phyloP scores from a whole-genome alignment of 2,113 vertebrate species.

The Euleptes europaea region DNA sequence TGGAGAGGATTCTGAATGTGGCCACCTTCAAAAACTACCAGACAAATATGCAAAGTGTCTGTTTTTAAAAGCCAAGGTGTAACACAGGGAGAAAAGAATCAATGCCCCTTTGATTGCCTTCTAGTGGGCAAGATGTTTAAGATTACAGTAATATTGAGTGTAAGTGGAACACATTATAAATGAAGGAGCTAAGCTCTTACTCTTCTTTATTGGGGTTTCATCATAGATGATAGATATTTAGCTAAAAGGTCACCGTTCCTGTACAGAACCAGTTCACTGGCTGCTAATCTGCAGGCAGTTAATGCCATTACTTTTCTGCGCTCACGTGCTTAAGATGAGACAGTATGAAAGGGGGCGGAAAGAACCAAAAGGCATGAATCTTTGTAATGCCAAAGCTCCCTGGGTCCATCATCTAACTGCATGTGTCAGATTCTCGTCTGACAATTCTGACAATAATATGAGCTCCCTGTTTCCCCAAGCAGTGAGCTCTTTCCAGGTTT shows the following conservation, averaged over 20 bases:
- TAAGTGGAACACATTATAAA: not conserved
- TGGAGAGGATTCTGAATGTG: not conserved
- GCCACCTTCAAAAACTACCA: not conserved
- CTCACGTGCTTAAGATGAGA: not conserved
- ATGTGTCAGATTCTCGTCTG: not conserved
- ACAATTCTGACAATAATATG: not conserved
- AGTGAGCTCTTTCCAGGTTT: too few relatives aligned
- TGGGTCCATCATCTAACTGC: not conserved
- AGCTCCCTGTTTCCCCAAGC: too few relatives aligned
- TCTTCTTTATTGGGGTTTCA: not conserved
- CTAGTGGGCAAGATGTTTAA: not conserved
- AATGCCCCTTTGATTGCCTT: not conserved
- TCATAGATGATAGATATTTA: not conserved
- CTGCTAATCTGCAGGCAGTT: not conserved
- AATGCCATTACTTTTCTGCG: not conserved
- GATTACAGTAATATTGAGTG: not conserved
- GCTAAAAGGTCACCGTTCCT: not conserved
- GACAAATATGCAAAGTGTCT: not conserved
- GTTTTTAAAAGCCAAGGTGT: not conserved
- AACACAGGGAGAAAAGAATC: slow-evolving; percentile 14
- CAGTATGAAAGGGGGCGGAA: not conserved
- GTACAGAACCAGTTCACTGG: not conserved
- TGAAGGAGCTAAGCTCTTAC: not conserved
- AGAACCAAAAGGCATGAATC: not conserved
- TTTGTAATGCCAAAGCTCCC: not conserved